A percentile compares a stretch with the other conserved stretches of the same genome.
phyloP scores from a whole-genome alignment of 2,888 invertebrate genomes.

The Stramonita haemastoma region DNA sequence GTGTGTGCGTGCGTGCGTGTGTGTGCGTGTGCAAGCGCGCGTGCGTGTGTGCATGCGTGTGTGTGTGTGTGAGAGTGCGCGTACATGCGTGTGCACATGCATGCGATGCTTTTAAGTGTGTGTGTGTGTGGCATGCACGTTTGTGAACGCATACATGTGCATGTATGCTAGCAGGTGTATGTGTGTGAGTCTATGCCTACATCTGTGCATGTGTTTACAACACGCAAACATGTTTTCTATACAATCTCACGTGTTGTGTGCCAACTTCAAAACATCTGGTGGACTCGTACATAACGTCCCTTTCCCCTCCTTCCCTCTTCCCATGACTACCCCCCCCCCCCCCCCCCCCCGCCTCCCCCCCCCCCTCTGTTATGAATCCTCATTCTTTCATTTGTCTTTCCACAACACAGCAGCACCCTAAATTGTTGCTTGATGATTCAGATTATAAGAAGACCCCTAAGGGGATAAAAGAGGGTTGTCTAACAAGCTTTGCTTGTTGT shows the following conservation, averaged over 20 bases:
- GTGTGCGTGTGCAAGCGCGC: background rate
- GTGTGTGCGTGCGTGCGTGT: background rate
- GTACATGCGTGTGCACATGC: background rate
- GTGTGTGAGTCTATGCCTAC: background rate
- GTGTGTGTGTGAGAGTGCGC: background rate
- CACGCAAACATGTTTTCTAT: background rate
- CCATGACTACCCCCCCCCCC: background rate
- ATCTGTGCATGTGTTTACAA: background rate
- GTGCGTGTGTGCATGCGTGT: background rate
- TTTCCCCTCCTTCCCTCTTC: too few relatives aligned
- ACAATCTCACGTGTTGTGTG: background rate
- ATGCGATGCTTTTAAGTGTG: background rate
- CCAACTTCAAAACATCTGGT: background rate
- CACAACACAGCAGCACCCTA: too few relatives aligned
- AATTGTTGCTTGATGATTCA: too few relatives aligned
- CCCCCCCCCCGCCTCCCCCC: background rate
- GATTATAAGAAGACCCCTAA: too few relatives aligned
- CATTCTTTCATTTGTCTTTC: too few relatives aligned
- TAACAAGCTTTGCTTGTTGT: too few relatives aligned
- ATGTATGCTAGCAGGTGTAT: background rate
- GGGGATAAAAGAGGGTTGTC: too few relatives aligned
- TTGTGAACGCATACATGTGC: background rate
- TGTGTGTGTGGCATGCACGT: constrained; percentile 1
- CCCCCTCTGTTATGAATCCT: background rate
- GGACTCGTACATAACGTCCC: background rate